Conservation (phyloP, 2,888 invertebrate genomes). For the Apantesis nais region DNA sequence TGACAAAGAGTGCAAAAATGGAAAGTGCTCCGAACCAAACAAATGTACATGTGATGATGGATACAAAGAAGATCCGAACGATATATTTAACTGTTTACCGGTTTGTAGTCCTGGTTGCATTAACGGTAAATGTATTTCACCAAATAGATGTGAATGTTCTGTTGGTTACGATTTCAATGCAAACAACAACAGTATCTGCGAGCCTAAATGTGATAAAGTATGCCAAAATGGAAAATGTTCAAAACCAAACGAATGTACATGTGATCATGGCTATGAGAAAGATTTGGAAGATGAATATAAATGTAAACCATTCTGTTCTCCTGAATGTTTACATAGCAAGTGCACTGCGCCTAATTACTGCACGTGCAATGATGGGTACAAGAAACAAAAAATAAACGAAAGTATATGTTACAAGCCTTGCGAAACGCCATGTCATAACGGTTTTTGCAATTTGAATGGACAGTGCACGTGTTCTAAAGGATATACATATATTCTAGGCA, state of each 20-base stretch:
- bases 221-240: conserved; percentile 17
- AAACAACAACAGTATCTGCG: background rate
- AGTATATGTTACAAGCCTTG: conserved; percentile 49
- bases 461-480: conserved; percentile 54
- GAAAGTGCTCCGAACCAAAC: conserved; percentile 64
- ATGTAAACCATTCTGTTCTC: conserved; percentile 46
- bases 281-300: conserved; percentile 2
- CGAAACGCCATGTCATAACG: conserved; percentile 51
- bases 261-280: conserved; percentile 22
- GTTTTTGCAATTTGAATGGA: conserved; percentile 55
- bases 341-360: conserved; percentile 56
- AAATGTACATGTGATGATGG: conserved; percentile 70
- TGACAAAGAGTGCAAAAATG: conserved; percentile 15
- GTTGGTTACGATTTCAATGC: background rate
- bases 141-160: conserved; percentile 8
- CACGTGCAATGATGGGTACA: conserved; percentile 49
- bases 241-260: conserved; percentile 13
- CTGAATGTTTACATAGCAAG: conserved; percentile 52
- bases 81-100: conserved; percentile 18
- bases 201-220: conserved; percentile 8
- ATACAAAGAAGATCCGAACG: conserved; percentile 43
- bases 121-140: conserved; percentile 7
- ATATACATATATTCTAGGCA: conserved; percentile 28
- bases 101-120: conserved; percentile 12
- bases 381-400: conserved; percentile 28